Percentiles rank a stretch among this genome's conserved stretches.
These are phyloP conservation scores for Zygaena filipendulae DNA, from an alignment of 2,888 invertebrate genomes.

Conservation along the genomic window DNA sequence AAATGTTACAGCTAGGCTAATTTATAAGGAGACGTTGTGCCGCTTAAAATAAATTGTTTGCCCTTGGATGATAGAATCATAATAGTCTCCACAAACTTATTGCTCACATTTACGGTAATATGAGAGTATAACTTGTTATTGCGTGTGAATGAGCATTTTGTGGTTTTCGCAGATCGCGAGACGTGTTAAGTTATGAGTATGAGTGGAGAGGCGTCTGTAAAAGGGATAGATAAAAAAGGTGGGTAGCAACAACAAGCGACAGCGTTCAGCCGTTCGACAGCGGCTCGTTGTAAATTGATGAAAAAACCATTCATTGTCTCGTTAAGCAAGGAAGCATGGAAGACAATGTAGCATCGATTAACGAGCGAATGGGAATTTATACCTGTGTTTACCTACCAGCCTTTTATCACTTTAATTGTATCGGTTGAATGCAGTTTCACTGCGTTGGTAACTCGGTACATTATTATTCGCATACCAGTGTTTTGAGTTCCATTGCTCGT, in stretches of 20 bases:
- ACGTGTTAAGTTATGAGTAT: no score
- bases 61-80: conserved; percentile 26
- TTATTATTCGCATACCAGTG: conserved; percentile 45
- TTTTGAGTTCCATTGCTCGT: conserved; percentile 38
- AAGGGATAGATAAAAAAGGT: no score
- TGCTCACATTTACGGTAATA: no score
- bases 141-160: conserved; percentile 45
- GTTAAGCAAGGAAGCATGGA: conserved; percentile 44
- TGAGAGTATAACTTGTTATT: no score
- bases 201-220: no score
- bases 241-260: no score
- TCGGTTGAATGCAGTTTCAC: conserved; percentile 54
- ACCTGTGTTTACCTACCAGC: conserved; percentile 35
- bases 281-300: conserved; percentile 41
- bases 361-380: conserved; percentile 52
- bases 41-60: conserved; percentile 21
- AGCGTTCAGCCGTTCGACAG: conserved; percentile 37
- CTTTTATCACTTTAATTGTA: conserved; percentile 60
- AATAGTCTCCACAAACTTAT: not conserved
- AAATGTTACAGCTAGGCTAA: no score
- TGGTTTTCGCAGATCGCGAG: conserved; percentile 43
- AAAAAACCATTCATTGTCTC: conserved; percentile 54
- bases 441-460: conserved; percentile 29
- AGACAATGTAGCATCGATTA: conserved; percentile 58
- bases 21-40: no score